A percentile compares a stretch with the other conserved stretches of the same genome.
Conservation (phyloP, 2,113 vertebrate species). For the Gopherus evgoodei region DNA sequence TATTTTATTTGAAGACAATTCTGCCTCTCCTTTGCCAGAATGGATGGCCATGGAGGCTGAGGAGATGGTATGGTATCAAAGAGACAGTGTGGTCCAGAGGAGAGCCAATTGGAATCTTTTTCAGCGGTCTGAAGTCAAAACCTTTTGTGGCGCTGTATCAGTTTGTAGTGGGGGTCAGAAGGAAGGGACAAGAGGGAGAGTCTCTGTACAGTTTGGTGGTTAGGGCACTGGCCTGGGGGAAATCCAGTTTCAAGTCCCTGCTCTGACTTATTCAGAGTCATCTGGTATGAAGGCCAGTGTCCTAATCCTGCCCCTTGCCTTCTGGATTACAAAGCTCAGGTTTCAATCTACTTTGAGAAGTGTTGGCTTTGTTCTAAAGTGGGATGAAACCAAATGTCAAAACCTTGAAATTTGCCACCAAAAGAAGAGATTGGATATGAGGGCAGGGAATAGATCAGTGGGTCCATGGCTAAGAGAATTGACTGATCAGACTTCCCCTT, state of each 20-base stretch:
- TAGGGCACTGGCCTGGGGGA: neutral
- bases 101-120: neutral
- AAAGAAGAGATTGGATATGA: neutral
- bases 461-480: neutral
- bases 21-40: neutral
- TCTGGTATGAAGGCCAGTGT: neutral
- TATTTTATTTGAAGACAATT: accelerated
- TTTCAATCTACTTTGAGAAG: neutral
- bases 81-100: neutral
- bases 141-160: neutral
- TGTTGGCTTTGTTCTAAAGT: neutral
- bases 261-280: neutral
- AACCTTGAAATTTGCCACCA: neutral
- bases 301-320: neutral
- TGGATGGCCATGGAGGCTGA: neutral
- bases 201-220: neutral
- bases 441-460: neutral
- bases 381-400: neutral
- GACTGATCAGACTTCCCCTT: neutral
- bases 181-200: neutral
- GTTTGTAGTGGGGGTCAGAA: too few relatives aligned
- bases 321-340: neutral
- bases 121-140: neutral
- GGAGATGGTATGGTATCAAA: neutral
- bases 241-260: neutral